Evolutionary conservation across 2,888 invertebrate species (phyloP), one percentile per base, ranked within the genome.

Genomic region (Caenorhabditis zanzibari): DNA sequence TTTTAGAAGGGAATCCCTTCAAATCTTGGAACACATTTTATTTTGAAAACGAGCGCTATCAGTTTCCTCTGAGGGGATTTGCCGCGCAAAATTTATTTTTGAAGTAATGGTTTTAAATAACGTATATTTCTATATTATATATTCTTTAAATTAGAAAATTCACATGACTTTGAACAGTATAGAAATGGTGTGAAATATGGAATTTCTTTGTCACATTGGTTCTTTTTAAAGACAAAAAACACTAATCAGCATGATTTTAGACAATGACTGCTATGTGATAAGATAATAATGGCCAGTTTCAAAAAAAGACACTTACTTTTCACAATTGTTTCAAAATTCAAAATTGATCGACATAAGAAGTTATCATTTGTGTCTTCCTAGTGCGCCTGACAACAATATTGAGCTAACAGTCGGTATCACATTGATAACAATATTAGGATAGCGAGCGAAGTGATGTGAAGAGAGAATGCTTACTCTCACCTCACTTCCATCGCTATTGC

Each of bases 401-500:
- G 6, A 54, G 14, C 32, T 66, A 52, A 52, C 52, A 64, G 32
- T 1, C 22, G 19, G n/a, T 24, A 52, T 52, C n/a, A 38, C 19
- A 24, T 69, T 69, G 79, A 79, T 79, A 79, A 71, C 56, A 54
- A 54, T 54, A 54, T 26, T 14, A 14, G 54, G 26, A 24, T 12
- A 63, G 41, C 14, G n/a, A 58, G 47, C 41, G 28, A 3, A 38
- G 38, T 38, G 38, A 38, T 6, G 38, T 10, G 26, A 6, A 41
- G 26, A 61, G 61, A 28, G 41, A 47, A 79, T 79, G 79, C 79
- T 79, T 71, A 79, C 71, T 79, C 79, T 79, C 79, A 63, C 56
- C 32, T 64, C 71, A 56, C 64, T 80, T 41, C 80, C 72, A n/a
- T 54, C 80, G 19, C 47, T 66, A 44, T 59, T 80, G 58, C 80